Evolutionary conservation across 2,113 vertebrate species (phyloP), one percentile per base, ranked within the genome.

Genomic region (Rhombomys opimus): DNA sequence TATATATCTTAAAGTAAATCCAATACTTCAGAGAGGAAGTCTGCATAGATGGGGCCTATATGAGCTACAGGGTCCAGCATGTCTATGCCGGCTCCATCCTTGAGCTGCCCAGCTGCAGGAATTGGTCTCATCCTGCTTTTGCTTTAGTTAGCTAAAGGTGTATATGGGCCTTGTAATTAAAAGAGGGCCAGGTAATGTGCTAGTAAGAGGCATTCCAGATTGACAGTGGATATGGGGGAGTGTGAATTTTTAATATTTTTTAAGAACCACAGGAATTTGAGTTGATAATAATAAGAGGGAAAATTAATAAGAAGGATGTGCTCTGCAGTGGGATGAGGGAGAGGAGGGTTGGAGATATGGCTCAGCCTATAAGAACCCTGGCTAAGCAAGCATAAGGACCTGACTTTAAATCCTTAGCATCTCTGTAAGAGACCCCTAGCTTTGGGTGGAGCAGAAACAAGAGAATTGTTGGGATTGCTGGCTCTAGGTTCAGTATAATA

Each of bases 161-260:
- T 92, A 70, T 90, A 90, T 91, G 87, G 30, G 59, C 87, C 72
- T 92, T 96, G 46, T 20, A 72, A 23, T 7, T 52, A 30, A 90
- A 61, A 80, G 54, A 86, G 22, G 75, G 35, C 52, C 89, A 22
- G 92, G 87, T 38, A 70, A 32, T 80, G 72, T 91, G 59, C 57
- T 76, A 88, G 86, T 87, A 89, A 90, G 87, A 92, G 77, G 52
- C 22, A 85, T 63, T 91, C 93, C 57, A 93, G 70, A 35, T 68
- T 41, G 89, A 73, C 38, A 80, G 10, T 92, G 25, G 59, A 7
- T 78, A 78, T n/a, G 13, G 23, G n/a, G 22, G 30, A 27, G 2
- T 65, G 20, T 30, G 8, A 15, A 54, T 57, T 87, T 70, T 38
- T 54, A 72, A 13, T n/a, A 25, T 57, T 95, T 70, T 76, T 95